Conservation (phyloP, 1,140 invertebrate species). For the Medauroidea extradentata region DNA sequence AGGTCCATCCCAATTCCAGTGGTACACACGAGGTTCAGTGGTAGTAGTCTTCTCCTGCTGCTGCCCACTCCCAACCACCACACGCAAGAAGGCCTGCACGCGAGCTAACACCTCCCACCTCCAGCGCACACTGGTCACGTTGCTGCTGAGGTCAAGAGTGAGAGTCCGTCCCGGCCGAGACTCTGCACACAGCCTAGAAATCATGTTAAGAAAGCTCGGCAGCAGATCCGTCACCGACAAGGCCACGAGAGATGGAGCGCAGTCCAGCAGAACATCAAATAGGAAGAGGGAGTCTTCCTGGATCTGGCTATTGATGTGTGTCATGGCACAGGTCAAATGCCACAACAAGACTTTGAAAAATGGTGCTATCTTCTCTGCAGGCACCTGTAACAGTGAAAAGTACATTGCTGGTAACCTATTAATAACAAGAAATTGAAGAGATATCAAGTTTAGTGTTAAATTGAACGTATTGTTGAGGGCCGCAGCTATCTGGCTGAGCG, state of each 20-base stretch:
- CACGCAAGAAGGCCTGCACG: no score
- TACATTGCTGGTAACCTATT: no score
- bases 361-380: slow-evolving; percentile 50
- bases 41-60: no score
- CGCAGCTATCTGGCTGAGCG: no score
- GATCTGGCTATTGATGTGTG: slow-evolving; percentile 71
- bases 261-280: background rate
- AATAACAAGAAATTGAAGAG: no score
- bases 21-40: no score
- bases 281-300: slow-evolving; percentile 60
- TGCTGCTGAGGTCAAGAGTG: slow-evolving; percentile 57
- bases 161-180: slow-evolving; percentile 57
- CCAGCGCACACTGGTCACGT: slow-evolving; percentile 68
- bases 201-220: slow-evolving; percentile 73
- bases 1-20: no score
- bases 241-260: slow-evolving; percentile 31
- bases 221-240: slow-evolving; percentile 66
- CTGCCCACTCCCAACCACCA: no score
- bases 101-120: slow-evolving; percentile 29
- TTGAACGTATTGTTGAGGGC: no score
- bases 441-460: no score
- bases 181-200: slow-evolving; percentile 58
- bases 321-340: slow-evolving; percentile 81
- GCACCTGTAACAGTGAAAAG: slow-evolving; percentile 34
- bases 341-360: slow-evolving; percentile 70